A percentile compares a stretch with the other conserved stretches of the same genome.
phyloP scores from a whole-genome alignment of 2,797 vertebrate genomes.

The Hapalemur alaotrensis region DNA sequence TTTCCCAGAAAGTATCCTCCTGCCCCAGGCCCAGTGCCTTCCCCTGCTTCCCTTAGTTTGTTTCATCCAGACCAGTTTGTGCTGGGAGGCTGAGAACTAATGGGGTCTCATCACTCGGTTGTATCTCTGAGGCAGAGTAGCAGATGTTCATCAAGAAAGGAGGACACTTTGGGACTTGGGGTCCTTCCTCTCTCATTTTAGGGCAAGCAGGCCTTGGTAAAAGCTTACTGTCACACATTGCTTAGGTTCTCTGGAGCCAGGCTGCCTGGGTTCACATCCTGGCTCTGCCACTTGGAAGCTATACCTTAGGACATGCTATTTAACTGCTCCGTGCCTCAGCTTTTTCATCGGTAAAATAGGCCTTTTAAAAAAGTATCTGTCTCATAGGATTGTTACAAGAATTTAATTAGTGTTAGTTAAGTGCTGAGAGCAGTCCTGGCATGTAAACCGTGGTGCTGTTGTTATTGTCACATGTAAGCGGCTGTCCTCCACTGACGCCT shows the following conservation, averaged over 20 bases:
- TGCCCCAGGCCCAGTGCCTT: neutral
- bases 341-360: neutral
- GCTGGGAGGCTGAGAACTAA: neutral
- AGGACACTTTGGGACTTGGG: neutral
- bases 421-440: neutral
- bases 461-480: neutral
- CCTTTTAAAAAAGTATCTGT: neutral
- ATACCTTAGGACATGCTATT: neutral
- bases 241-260: neutral
- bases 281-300: neutral
- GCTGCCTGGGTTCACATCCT: neutral
- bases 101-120: neutral
- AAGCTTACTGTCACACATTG: neutral
- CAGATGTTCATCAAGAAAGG: neutral
- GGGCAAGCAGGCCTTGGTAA: neutral
- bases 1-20: neutral
- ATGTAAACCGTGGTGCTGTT: neutral
- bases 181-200: neutral
- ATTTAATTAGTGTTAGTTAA: neutral
- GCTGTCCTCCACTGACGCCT: neutral
- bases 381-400: neutral
- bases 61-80: neutral
- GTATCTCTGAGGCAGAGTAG: neutral
- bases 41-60: neutral
- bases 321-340: neutral